These are phyloP conservation scores for Bagarius yarrelli DNA, from an alignment of 2,113 vertebrate species.

Conservation along the genomic window DNA sequence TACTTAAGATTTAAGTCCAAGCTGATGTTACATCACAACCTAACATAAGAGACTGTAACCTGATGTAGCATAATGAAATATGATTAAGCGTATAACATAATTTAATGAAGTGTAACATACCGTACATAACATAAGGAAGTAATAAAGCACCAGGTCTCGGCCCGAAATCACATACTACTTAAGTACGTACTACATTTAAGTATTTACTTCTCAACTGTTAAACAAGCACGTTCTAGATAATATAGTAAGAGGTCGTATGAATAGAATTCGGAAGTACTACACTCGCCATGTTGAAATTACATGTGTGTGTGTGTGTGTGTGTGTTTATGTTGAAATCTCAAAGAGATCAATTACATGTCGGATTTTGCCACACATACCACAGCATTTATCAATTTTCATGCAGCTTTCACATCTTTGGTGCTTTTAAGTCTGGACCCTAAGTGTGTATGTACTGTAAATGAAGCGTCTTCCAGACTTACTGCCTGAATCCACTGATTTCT, in stretches of 20 bases:
- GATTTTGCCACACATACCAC: neutral
- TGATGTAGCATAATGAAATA: neutral
- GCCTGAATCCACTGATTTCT: neutral
- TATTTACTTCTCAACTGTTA: too few relatives aligned
- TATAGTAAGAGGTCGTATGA: too few relatives aligned
- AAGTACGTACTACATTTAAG: too few relatives aligned
- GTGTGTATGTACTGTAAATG: slow-evolving; percentile 17
- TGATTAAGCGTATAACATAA: too few relatives aligned
- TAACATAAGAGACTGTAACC: neutral
- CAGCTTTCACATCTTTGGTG: slow-evolving; percentile 28
- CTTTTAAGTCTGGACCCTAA: slow-evolving; percentile 23
- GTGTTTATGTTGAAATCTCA: slow-evolving; percentile 12
- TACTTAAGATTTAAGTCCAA: too few relatives aligned
- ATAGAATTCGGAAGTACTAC: too few relatives aligned
- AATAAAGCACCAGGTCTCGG: too few relatives aligned
- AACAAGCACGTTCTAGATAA: too few relatives aligned
- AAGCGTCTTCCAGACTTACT: slow-evolving; percentile 3
- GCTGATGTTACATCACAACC: neutral
- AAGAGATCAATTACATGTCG: slow-evolving; percentile 37
- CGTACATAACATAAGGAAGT: neutral
- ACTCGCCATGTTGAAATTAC: too few relatives aligned
- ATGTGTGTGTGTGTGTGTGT: neutral
- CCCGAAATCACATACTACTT: too few relatives aligned
- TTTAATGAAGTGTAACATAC: neutral
- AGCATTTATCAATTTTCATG: slow-evolving; percentile 31